A percentile compares a stretch with the other conserved stretches of the same genome.
Evolutionary conservation across 1,140 invertebrate genomes (phyloP).

Genomic region (Brachionus paranguensis): DNA sequence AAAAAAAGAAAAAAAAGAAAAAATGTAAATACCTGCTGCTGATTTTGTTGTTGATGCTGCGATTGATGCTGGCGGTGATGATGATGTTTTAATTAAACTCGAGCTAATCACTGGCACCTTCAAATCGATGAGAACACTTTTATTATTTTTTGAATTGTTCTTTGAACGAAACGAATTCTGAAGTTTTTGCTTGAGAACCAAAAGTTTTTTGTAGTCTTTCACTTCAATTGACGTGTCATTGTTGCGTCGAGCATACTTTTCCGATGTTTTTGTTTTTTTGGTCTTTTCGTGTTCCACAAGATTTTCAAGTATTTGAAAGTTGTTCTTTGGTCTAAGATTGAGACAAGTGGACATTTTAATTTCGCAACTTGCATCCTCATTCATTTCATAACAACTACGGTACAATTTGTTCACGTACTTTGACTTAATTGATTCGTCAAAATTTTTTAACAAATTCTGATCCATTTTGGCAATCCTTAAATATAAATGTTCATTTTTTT

Average conservation of each 20-base stretch:
- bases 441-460: not conserved
- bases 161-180: conserved; percentile 20
- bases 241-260: not conserved
- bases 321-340: not conserved
- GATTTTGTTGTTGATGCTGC: not conserved
- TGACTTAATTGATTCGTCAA: not conserved
- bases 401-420: not conserved
- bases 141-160: not conserved
- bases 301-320: conserved; percentile 18
- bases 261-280: not conserved
- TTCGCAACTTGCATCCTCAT: not conserved
- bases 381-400: not conserved
- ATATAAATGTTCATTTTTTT: not conserved
- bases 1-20: not conserved
- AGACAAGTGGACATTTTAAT: not conserved
- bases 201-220: conserved; percentile 1
- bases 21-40: not conserved
- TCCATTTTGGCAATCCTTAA: not conserved
- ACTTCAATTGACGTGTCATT: not conserved
- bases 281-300: not conserved
- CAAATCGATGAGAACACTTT: not conserved
- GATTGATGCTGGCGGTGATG: conserved; percentile 36
- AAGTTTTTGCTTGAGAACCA: not conserved
- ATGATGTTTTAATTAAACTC: not conserved
- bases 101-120: not conserved